Evolutionary conservation across 2,113 vertebrate genomes (phyloP).

Genomic region (Sminthopsis crassicaudata): DNA sequence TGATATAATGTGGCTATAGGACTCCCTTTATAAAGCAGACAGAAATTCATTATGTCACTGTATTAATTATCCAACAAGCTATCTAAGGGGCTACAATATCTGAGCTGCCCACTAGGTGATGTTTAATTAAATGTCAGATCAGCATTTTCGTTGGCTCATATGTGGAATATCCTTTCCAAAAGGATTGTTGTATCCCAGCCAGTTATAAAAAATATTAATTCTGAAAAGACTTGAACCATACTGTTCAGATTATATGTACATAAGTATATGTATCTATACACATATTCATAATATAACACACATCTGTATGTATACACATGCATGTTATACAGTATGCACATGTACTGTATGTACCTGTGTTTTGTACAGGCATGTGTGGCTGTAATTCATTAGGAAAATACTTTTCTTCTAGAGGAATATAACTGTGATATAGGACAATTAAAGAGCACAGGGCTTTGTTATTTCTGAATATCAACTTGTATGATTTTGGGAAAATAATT

Average conservation of each 20-base stretch:
- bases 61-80: neutral
- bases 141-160: neutral
- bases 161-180: neutral
- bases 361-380: neutral
- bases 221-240: neutral
- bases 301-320: neutral
- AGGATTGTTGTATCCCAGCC: neutral
- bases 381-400: neutral
- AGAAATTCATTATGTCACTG: neutral
- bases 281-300: neutral
- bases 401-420: neutral
- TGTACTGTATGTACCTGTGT: neutral
- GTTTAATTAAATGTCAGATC: neutral
- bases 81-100: neutral
- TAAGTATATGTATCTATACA: neutral
- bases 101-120: neutral
- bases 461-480: neutral
- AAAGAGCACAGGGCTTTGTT: neutral
- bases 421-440: neutral
- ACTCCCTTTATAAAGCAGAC: neutral
- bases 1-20: neutral
- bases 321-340: neutral
- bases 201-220: neutral
- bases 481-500: neutral
- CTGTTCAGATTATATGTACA: neutral